Conservation (phyloP, 1,140 invertebrate genomes). For the Lordiphosa clarofinis region DNA sequence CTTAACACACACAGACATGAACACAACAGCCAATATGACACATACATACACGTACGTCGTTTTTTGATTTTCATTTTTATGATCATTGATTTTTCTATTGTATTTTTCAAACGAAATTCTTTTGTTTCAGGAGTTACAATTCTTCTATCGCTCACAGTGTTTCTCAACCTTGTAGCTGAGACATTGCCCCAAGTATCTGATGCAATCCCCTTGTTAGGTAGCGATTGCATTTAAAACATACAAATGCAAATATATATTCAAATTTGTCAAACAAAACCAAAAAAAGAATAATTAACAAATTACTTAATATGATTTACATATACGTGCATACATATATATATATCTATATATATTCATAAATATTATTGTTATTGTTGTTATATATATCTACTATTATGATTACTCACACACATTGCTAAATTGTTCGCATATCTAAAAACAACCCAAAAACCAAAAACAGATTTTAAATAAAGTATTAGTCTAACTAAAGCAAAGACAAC, state of each 20-base stretch:
- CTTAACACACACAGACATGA: constrained; percentile 7
- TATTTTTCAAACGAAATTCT: constrained; percentile 80
- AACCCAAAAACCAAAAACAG: constrained; percentile 48
- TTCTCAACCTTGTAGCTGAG: constrained; percentile 97
- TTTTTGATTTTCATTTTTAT: constrained; percentile 55
- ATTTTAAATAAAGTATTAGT: constrained; percentile 72
- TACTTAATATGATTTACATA: constrained; percentile 78
- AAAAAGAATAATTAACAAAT: constrained; percentile 70
- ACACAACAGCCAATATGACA: constrained; percentile 38
- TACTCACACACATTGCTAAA: constrained; percentile 77
- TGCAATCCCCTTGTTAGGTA: constrained; percentile 96
- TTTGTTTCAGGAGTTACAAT: constrained; percentile 99
- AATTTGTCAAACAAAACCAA: constrained; percentile 65
- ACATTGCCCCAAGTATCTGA: constrained; percentile 97
- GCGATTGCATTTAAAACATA: constrained; percentile 80
- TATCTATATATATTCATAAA: constrained; percentile 76
- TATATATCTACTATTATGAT: constrained; percentile 76
- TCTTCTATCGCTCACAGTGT: constrained; percentile 99
- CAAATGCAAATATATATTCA: constrained; percentile 78
- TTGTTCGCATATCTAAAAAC: constrained; percentile 74
- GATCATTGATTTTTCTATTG: constrained; percentile 67
- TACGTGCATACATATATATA: constrained; percentile 71
- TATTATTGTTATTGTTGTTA: constrained; percentile 78
- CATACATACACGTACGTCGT: constrained; percentile 62
- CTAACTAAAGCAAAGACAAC: constrained; percentile 65